phyloP scores from a whole-genome alignment of 2,113 vertebrate species.

The Salminus brasiliensis region DNA sequence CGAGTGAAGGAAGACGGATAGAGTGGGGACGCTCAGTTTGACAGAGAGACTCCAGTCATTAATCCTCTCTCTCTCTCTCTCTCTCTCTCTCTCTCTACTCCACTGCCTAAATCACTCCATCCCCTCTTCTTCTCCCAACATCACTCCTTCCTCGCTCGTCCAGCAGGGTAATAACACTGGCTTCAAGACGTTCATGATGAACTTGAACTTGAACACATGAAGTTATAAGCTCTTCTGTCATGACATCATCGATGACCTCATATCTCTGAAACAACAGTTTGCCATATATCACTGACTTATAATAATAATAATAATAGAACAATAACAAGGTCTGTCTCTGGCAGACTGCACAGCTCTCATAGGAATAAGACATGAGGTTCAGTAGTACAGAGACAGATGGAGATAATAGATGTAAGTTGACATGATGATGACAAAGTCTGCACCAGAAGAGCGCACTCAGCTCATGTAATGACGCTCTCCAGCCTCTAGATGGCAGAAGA shows the following conservation, averaged over 20 bases:
- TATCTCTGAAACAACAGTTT: no score
- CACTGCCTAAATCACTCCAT: constrained; percentile 16
- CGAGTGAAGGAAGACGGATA: constrained; percentile 40
- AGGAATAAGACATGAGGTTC: background rate
- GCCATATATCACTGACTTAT: no score
- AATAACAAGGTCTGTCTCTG: no score
- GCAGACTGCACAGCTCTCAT: background rate
- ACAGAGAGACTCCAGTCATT: constrained; percentile 47
- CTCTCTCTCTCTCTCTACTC: background rate
- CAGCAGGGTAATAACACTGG: background rate
- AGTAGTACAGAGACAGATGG: background rate
- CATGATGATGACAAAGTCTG: background rate
- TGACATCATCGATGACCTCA: no score
- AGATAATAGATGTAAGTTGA: background rate
- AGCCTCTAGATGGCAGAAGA: constrained; percentile 50
- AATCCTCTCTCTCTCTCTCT: constrained; percentile 41
- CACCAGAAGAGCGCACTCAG: background rate
- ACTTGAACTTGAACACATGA: background rate
- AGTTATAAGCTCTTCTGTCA: no score
- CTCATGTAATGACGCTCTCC: background rate
- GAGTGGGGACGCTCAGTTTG: constrained; percentile 33
- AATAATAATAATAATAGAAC: no score
- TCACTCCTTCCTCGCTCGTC: background rate
- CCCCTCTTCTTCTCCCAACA: background rate
- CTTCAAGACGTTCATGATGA: background rate